Evolutionary conservation across 2,888 invertebrate species (phyloP).

Genomic region (Idaea biselata): DNA sequence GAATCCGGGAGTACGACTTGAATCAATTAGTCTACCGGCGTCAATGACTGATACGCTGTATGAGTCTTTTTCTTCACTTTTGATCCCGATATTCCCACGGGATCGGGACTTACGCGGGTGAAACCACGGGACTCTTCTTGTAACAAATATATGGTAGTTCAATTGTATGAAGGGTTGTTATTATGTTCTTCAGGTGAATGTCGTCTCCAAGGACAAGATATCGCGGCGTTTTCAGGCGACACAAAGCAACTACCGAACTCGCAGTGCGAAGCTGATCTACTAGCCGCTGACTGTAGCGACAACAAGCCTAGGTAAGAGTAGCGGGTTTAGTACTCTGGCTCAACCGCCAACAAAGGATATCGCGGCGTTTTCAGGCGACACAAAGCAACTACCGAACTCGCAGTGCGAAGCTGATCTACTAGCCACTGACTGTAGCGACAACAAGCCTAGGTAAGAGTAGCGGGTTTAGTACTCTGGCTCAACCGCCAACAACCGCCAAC

Average conservation of each 20-base stretch:
- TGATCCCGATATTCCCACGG: too few relatives aligned
- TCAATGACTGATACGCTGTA: too few relatives aligned
- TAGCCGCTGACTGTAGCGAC: constrained; percentile 45
- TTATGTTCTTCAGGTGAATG: constrained; percentile 40
- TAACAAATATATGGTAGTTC: too few relatives aligned
- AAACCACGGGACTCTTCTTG: too few relatives aligned
- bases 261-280: constrained; percentile 32
- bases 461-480: too few relatives aligned
- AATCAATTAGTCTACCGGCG: too few relatives aligned
- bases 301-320: constrained; percentile 34
- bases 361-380: constrained; percentile 37
- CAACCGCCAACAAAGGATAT: constrained; percentile 24
- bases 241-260: constrained; percentile 28
- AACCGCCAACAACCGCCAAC: background rate
- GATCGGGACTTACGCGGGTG: too few relatives aligned
- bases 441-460: constrained; percentile 35
- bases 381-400: constrained; percentile 26
- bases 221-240: constrained; percentile 39
- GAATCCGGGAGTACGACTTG: too few relatives aligned
- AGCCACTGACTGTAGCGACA: constrained; percentile 44
- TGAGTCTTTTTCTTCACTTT: too few relatives aligned
- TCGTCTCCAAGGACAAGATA: constrained; percentile 34
- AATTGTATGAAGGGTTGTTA: too few relatives aligned
- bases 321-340: too few relatives aligned
- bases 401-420: constrained; percentile 34